Base-by-base conservation (phyloP, 1,140 invertebrate genomes). In the Cardiocondyla obscurior region DNA sequence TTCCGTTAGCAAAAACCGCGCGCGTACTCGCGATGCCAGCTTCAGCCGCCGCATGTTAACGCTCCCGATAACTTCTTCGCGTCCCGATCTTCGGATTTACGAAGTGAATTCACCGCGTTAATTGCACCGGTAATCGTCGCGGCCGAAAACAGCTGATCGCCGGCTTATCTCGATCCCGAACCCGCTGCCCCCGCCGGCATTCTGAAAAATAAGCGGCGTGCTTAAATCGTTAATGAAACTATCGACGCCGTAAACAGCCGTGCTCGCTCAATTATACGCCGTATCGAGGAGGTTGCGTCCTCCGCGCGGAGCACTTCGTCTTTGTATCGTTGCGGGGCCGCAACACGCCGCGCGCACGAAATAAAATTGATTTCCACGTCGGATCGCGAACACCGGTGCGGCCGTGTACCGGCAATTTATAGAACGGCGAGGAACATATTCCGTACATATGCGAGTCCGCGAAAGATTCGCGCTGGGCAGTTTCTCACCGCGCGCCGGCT, bases 141-240 rank as follows among this genome's bases (percentile, higher is more conserved):
- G 44, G 44, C 25, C n/a, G 67, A 51, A 42, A 49, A 72, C 49
- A 30, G 39, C 22, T 25, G 36, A 79, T 79, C 62, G n/a, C n/a
- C 30, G 65, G 36, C 69, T 79, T 67, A 67, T 69, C 36, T 53
- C 74, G 46, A 39, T 53, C 44, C 22, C 46, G 55, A 70, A 70
- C 28, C 36, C 46, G n/a, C 36, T 30, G n/a, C 44, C 67, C 36
- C 36, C 36, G 16, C 72, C 22, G 39, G 14, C 16, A 28, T 10
- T 28, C 46, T 39, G 30, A 67, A 46, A 79, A 79, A 55, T 69
- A 55, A 79, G 22, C 22, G 62, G 39, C 74, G 62, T 67, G 74
- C 65, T 79, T 79, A 79, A 79, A 79, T 55, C 74, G 46, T 79
- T 79, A 79, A 79, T 79, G 74, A 79, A 79, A 79, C 62, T 79